A percentile compares a stretch with the other conserved stretches of the same genome.
phyloP scores from a whole-genome alignment of 2,888 invertebrate species.

The Herminia tarsipennalis region DNA sequence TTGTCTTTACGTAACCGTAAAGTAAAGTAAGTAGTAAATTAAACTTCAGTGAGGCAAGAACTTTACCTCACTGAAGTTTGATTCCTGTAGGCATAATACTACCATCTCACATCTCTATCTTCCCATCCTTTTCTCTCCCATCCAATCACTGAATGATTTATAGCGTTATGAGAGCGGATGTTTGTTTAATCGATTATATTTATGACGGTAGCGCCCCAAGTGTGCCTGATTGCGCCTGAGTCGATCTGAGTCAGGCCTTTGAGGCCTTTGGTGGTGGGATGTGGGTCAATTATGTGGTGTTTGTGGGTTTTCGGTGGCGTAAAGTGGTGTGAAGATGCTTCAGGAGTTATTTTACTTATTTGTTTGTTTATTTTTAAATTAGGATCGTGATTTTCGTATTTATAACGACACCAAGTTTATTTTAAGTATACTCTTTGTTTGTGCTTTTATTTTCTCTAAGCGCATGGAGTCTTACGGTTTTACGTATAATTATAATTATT shows the following conservation, averaged over 20 bases:
- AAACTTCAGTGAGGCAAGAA: too few species aligned
- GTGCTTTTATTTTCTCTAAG: too few species aligned
- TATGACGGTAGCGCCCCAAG: slow-evolving; percentile 66
- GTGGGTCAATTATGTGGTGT: slow-evolving; percentile 31
- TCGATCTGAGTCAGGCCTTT: slow-evolving; percentile 26
- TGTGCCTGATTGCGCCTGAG: slow-evolving; percentile 54
- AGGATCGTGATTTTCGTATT: too few species aligned
- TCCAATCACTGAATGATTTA: slow-evolving; percentile 81
- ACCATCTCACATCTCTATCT: background rate
- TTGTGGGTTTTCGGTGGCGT: slow-evolving; percentile 8
- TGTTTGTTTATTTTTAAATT: background rate
- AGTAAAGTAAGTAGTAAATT: too few species aligned
- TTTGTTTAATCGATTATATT: slow-evolving; percentile 81
- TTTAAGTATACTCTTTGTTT: too few species aligned
- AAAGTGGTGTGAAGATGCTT: background rate
- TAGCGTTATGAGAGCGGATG: slow-evolving; percentile 72
- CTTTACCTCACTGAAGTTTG: background rate
- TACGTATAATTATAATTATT: too few species aligned
- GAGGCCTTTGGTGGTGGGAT: slow-evolving; percentile 27
- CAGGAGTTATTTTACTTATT: background rate
- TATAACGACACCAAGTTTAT: too few species aligned
- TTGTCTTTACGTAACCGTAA: too few species aligned
- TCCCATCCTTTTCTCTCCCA: slow-evolving; percentile 44
- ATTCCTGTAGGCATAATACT: slow-evolving; percentile 11
- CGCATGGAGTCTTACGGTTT: too few species aligned